Percentiles rank a stretch among this genome's conserved stretches.
phyloP scores from a whole-genome alignment of 2,113 vertebrate species.

The Sylvia atricapilla region DNA sequence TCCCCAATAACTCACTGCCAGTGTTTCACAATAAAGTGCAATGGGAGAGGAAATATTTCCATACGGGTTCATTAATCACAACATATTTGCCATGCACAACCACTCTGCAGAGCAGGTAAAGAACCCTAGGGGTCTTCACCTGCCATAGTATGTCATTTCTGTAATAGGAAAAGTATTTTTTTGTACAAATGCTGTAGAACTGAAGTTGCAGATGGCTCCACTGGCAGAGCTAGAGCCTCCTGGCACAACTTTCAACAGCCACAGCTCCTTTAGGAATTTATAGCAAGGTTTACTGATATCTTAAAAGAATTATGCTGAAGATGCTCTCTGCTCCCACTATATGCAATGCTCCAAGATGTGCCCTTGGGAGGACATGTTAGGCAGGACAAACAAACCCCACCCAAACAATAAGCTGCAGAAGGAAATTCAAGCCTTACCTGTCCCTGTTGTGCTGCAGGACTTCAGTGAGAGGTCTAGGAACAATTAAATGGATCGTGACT shows the following conservation, averaged over 20 bases:
- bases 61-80: conserved; percentile 60
- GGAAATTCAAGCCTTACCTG: background rate
- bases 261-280: conserved; percentile 10
- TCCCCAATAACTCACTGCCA: conserved; percentile 53
- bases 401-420: background rate
- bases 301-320: background rate
- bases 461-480: background rate
- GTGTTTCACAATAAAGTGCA: conserved; percentile 54
- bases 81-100: conserved; percentile 38
- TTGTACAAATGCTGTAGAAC: conserved; percentile 27
- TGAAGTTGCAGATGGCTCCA: conserved; percentile 49
- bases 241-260: background rate
- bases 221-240: conserved; percentile 18
- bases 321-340: background rate
- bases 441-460: background rate
- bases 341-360: background rate
- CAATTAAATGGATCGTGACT: background rate
- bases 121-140: conserved; percentile 19
- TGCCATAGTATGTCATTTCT: conserved; percentile 20
- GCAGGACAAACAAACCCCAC: background rate
- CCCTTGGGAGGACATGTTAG: background rate
- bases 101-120: conserved; percentile 34
- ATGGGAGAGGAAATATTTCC: conserved; percentile 58
- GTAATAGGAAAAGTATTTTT: conserved; percentile 10
- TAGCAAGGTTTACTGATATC: background rate